Evolutionary conservation across 2,888 invertebrate genomes (phyloP).

Genomic region (Acronicta psi): DNA sequence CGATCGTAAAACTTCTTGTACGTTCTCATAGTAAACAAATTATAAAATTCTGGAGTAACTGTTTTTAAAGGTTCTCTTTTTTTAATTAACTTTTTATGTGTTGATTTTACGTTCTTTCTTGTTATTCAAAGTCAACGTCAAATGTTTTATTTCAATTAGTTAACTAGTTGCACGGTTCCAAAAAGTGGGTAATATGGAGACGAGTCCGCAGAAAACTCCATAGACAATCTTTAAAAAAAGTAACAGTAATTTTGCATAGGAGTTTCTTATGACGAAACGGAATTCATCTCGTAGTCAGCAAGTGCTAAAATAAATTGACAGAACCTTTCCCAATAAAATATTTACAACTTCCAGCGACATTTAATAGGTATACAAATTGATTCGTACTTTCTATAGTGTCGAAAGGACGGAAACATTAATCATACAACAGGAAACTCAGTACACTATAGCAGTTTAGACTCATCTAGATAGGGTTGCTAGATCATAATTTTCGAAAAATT

Average conservation of each 20-base stretch:
- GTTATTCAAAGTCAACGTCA: background rate
- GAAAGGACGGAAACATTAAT: conserved; percentile 82
- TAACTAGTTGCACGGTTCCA: too few species aligned
- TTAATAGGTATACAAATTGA: conserved; percentile 50
- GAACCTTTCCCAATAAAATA: conserved; percentile 8
- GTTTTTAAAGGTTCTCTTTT: conserved; percentile 9
- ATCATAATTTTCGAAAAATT: background rate
- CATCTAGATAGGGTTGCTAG: conserved; percentile 47
- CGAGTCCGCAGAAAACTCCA: too few species aligned
- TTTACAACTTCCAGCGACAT: conserved; percentile 32
- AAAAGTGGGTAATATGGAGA: too few species aligned
- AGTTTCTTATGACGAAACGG: too few species aligned
- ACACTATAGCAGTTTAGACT: conserved; percentile 61
- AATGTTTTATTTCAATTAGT: conserved; percentile 16
- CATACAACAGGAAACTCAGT: conserved; percentile 73
- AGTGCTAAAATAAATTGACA: conserved; percentile 1
- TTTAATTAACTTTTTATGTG: background rate
- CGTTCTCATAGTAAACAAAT: conserved; percentile 59
- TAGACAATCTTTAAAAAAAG: too few species aligned
- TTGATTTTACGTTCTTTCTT: background rate
- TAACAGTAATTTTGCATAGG: too few species aligned
- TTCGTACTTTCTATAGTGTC: conserved; percentile 60
- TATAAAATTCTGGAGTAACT: conserved; percentile 5
- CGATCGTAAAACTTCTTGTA: conserved; percentile 58
- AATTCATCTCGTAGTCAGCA: too few species aligned